Percentiles rank a stretch among this genome's conserved stretches.
Conservation (phyloP, 2,113 vertebrate species). For the Pelusios castaneus region DNA sequence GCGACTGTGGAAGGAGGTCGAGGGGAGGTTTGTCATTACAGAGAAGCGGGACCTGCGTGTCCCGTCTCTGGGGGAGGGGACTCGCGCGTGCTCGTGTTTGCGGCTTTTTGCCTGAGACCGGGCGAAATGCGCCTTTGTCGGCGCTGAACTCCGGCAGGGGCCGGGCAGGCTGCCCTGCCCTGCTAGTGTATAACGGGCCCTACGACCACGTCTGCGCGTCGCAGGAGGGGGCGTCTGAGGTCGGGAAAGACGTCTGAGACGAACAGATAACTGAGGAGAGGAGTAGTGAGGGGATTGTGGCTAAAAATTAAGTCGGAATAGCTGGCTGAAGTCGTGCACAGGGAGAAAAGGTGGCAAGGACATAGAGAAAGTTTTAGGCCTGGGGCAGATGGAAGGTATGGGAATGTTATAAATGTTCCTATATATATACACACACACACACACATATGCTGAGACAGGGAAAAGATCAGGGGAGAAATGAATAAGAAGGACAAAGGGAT, state of each 20-base stretch:
- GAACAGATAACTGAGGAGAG: not conserved
- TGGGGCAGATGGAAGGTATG: not conserved
- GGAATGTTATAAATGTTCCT: not conserved
- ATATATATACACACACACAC: too few relatives aligned
- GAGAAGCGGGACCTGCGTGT: not conserved
- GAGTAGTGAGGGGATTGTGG: not conserved
- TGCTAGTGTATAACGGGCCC: too few relatives aligned
- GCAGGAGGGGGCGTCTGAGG: not conserved
- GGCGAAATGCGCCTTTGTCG: not conserved
- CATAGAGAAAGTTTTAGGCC: not conserved
- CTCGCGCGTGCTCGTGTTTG: too few relatives aligned
- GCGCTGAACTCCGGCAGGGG: too few relatives aligned
- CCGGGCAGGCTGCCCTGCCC: too few relatives aligned
- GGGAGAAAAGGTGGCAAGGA: not conserved
- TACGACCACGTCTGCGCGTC: too few relatives aligned
- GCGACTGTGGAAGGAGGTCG: not conserved
- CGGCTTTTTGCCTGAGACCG: too few relatives aligned
- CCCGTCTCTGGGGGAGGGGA: too few relatives aligned
- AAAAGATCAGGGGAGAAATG: not conserved
- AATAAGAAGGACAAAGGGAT: not conserved
- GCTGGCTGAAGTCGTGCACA: not conserved
- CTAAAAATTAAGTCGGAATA: not conserved
- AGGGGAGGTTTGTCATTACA: rapidly evolving
- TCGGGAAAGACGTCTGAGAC: not conserved
- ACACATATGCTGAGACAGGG: not conserved